Conservation (phyloP, 2,888 invertebrate genomes). For the Gastracanthus pulcherrimus region DNA sequence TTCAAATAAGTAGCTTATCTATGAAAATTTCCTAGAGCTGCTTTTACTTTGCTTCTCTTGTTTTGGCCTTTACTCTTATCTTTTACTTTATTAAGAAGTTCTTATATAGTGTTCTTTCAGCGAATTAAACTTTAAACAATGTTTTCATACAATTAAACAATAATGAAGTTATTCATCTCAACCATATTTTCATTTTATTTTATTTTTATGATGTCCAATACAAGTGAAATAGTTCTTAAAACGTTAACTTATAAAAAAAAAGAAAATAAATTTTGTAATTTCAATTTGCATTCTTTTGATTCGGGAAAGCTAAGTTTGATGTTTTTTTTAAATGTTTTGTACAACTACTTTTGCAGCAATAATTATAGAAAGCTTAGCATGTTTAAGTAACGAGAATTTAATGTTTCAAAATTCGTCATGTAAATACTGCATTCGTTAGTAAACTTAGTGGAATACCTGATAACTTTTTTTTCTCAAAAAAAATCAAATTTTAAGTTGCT, state of each 20-base stretch:
- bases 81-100: not conserved
- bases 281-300: no score
- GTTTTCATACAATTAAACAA: not conserved
- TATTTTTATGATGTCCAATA: no score
- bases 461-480: not conserved
- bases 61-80: not conserved
- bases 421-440: not conserved
- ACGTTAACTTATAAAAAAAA: no score
- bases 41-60: not conserved
- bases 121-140: not conserved
- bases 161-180: no score
- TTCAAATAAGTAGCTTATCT: conserved; percentile 20
- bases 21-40: not conserved
- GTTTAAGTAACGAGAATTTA: not conserved
- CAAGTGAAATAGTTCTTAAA: no score
- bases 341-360: not conserved
- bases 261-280: no score
- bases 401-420: not conserved
- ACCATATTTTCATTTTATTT: no score
- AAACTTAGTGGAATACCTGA: not conserved
- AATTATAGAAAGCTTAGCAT: not conserved
- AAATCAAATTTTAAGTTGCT: not conserved
- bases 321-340: no score
- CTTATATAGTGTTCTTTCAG: not conserved
- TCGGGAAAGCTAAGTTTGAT: no score